phyloP scores from a whole-genome alignment of 2,797 vertebrate genomes.

The Cyclura pinguis region DNA sequence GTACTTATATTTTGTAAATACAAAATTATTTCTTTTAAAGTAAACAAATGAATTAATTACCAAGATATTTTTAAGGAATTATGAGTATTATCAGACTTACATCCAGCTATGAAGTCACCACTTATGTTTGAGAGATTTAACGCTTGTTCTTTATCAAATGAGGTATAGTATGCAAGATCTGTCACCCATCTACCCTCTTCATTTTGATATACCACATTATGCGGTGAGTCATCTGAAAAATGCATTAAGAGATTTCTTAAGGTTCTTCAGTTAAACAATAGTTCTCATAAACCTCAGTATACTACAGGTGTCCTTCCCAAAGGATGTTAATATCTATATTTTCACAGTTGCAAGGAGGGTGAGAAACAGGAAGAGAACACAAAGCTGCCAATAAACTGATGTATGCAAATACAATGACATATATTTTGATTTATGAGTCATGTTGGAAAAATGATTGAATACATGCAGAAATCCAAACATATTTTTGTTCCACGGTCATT shows the following conservation, averaged over 20 bases:
- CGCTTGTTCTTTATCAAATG: constrained; percentile 87
- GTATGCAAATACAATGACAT: neutral
- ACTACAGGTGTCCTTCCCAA: neutral
- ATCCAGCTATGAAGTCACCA: constrained; percentile 88
- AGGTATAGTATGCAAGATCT: constrained; percentile 94
- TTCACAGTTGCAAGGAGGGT: neutral
- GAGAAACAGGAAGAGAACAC: neutral
- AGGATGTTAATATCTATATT: neutral
- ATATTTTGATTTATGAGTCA: neutral
- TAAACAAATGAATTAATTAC: neutral
- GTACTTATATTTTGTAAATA: neutral
- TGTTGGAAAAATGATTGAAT: neutral
- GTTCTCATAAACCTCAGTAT: neutral
- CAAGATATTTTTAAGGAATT: neutral
- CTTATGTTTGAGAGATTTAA: constrained; percentile 68
- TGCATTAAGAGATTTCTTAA: neutral
- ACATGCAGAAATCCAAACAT: neutral
- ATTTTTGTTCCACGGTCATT: neutral
- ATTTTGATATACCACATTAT: constrained; percentile 92
- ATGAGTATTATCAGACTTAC: constrained; percentile 79
- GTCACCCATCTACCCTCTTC: constrained; percentile 98
- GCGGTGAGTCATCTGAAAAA: constrained; percentile 69
- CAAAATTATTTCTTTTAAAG: neutral
- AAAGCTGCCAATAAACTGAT: neutral
- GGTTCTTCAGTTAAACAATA: neutral